Conservation (phyloP, 1,140 invertebrate genomes). For the Stegodyphus mimosarum region DNA sequence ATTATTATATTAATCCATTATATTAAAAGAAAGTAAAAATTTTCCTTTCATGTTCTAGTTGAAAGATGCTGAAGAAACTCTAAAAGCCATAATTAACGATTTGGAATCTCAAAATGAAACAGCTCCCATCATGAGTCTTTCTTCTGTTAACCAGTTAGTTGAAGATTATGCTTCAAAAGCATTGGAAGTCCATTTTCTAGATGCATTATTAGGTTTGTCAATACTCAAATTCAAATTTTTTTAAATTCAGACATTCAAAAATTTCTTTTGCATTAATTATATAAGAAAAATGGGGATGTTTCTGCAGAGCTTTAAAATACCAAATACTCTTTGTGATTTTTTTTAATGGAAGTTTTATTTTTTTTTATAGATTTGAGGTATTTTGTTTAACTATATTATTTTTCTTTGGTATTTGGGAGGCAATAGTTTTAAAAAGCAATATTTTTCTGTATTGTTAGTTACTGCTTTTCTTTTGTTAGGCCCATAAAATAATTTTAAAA, state of each 20-base stretch:
- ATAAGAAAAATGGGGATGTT: too few species aligned
- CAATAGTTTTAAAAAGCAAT: too few species aligned
- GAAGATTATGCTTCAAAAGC: conserved; percentile 58
- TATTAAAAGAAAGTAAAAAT: background rate
- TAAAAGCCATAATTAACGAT: conserved; percentile 25
- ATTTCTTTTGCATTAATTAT: too few species aligned
- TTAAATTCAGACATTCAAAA: background rate
- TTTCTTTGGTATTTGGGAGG: too few species aligned
- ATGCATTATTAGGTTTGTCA: conserved; percentile 43
- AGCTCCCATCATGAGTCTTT: conserved; percentile 19
- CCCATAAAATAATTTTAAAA: too few species aligned
- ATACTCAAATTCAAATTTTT: background rate
- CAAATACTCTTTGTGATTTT: too few species aligned
- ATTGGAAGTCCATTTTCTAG: conserved; percentile 51
- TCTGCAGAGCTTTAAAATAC: too few species aligned
- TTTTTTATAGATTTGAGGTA: too few species aligned
- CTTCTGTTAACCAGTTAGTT: conserved; percentile 37
- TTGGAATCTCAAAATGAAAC: conserved; percentile 9
- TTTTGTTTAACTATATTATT: too few species aligned
- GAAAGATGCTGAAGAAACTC: conserved; percentile 48
- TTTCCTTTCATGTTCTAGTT: conserved; percentile 4
- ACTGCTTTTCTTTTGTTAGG: too few species aligned
- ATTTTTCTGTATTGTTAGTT: too few species aligned
- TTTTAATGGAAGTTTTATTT: too few species aligned
- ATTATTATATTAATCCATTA: background rate